Base-by-base conservation (phyloP, 1,140 invertebrate species). In the Conus ventricosus region DNA sequence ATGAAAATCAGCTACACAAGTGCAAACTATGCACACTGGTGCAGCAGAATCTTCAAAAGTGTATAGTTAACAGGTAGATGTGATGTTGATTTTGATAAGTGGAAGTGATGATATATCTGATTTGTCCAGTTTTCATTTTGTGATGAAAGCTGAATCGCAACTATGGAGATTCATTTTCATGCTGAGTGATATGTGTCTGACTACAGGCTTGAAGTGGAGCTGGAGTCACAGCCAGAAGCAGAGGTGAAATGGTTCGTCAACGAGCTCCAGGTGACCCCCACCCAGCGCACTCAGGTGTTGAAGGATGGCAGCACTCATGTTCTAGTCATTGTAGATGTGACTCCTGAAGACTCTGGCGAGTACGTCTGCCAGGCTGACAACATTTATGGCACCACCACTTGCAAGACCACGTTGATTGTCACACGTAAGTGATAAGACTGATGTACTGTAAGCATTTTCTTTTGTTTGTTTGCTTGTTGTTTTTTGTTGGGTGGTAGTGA, bases 311-410 rank as follows among this genome's bases (percentile, higher is more conserved):
- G 91, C 25, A 90, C 90, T 4, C 91, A 89, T 71, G 91, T 93
- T 3, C 89, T 95, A 67, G 87, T 93, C 55, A 94, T 95, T 67
- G 88, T 92, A 13, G 92, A 94, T 87, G 93, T 93, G 7, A 91
- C 91, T 23, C 93, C 93, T 7, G 93, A 94, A 85, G 94, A 95
- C 90, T 89, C 91, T 82, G 95, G 93, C 11, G 94, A 95, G 11
- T 95, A 95, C 87, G 87, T 93, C 13, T 93, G 94, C 89, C 92
- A 93, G 76, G 93, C 93, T n/a, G 92, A 93, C 57, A 95, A 95
- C 90, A 89, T 94, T 39, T 78, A 92, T 39, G 95, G 95, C 23
- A 93, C 93, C 13, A 90, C 91, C 25, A 92, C 92, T 23, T 95
- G 94, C 84, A 95, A 92, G 88, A 94, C 95, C 0, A 95, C 94